Evolutionary conservation across 2,888 invertebrate genomes (phyloP).

Genomic region (Nemurella pictetii): DNA sequence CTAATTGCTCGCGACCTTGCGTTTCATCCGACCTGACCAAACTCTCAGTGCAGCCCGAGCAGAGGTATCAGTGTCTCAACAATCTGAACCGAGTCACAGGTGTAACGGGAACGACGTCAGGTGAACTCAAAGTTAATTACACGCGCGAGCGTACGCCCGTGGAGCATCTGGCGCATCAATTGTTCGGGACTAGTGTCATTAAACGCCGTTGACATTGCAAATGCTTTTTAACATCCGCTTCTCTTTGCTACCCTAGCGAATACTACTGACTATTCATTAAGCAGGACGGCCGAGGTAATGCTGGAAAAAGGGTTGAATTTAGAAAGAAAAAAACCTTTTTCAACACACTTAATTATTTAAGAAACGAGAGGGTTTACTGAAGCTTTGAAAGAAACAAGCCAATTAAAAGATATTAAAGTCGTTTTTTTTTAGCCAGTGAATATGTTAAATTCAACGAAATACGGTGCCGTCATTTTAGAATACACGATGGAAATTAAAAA

Average conservation of each 20-base stretch:
- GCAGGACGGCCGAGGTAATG: background rate
- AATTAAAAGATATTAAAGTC: background rate
- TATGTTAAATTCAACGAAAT: background rate
- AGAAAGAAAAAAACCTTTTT: too few relatives aligned
- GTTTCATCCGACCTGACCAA: background rate
- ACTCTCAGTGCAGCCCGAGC: background rate
- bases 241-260: background rate
- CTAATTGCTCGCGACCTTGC: background rate
- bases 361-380: background rate
- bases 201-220: background rate
- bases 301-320: background rate
- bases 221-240: background rate
- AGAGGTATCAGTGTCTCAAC: background rate
- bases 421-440: background rate
- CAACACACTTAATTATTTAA: background rate
- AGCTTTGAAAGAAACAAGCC: background rate
- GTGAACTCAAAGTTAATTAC: background rate
- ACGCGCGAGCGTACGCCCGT: too few relatives aligned
- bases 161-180: background rate
- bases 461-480: background rate
- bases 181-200: background rate
- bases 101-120: background rate
- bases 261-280: background rate
- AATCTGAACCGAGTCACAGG: background rate
- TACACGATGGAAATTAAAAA: background rate